A percentile compares a stretch with the other conserved stretches of the same genome.
Evolutionary conservation across 2,113 vertebrate species (phyloP).

Genomic region (Ciconia boyciana): DNA sequence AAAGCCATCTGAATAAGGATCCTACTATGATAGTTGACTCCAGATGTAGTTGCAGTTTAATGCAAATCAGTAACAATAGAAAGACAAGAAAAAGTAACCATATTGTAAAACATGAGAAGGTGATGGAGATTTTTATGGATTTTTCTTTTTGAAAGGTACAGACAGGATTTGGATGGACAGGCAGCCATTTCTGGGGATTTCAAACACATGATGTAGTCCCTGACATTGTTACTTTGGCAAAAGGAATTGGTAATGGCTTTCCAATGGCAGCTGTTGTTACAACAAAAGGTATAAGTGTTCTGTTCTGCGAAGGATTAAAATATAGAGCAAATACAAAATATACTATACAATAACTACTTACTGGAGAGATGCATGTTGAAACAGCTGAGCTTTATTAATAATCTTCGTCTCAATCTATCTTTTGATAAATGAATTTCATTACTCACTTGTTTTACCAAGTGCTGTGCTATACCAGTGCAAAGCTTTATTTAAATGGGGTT

Average conservation of each 20-base stretch:
- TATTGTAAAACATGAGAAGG: neutral
- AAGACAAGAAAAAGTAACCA: neutral
- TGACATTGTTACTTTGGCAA: constrained; percentile 94
- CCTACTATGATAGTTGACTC: neutral
- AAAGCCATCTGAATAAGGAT: neutral
- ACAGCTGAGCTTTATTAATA: neutral
- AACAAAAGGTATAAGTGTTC: constrained; percentile 77
- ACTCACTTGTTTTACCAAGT: neutral
- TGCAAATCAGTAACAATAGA: neutral
- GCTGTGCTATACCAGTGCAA: neutral
- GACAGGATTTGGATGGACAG: constrained; percentile 90
- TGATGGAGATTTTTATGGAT: neutral
- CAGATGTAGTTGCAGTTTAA: neutral
- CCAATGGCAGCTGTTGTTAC: constrained; percentile 95
- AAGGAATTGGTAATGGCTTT: constrained; percentile 96
- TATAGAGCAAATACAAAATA: neutral
- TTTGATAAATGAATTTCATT: neutral
- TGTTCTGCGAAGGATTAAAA: neutral
- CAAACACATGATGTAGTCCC: constrained; percentile 86
- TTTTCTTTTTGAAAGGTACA: constrained; percentile 82
- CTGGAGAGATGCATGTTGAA: neutral
- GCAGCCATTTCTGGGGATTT: constrained; percentile 96
- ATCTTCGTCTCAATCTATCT: neutral
- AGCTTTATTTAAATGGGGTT: neutral
- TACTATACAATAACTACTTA: neutral